Evolutionary conservation across 1,140 invertebrate genomes (phyloP), one percentile per base, ranked within the genome.

Genomic region (Drosophila pachea): DNA sequence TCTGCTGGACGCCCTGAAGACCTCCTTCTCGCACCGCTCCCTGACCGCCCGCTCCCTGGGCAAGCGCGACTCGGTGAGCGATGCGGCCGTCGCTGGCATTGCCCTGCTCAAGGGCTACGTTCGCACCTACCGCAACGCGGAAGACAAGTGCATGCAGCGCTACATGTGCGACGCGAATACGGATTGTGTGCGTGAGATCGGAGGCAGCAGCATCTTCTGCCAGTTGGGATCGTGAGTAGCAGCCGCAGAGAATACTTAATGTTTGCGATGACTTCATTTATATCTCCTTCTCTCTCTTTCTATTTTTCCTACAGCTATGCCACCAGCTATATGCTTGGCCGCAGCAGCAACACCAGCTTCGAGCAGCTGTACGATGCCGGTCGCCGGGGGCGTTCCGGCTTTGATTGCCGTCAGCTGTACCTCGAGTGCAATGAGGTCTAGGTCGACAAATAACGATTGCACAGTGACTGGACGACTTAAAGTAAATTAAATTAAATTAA

Each of bases 41-140:
- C 88, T 96, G 63, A 90, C 93, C 0, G 95, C 96, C 22, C 92
- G 96, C 45, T 95, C 94, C 33, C 90, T 96, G 62, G 96, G 96
- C 63, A 93, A 92, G 87, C 95, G 95, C 77, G 95, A 97, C 89
- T 94, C 94, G 4, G 92, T 97, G 35, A 96, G 95, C 69, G 96
- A 97, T 78, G 95, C 95, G 11, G 94, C 94, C 3, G 92, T 96
- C 36, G 95, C 96, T 40, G 93, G 95, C 7, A 94, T 97, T 74
- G 92, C 95, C 36, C 94, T 97, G 93, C 90, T 96, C 65, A 97
- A 97, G 92, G 95, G 95, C 58, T 97, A 97, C 90, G 93, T 97
- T 36, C 93, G 93, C 84, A 95, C 96, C 5, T 93, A 97, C 76
- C 93, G 93, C 59, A 94, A 93, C n/a, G 92, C 92, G 12, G 94